Base-by-base conservation (phyloP, 2,797 vertebrate species). In the Cyclopterus lumpus region DNA sequence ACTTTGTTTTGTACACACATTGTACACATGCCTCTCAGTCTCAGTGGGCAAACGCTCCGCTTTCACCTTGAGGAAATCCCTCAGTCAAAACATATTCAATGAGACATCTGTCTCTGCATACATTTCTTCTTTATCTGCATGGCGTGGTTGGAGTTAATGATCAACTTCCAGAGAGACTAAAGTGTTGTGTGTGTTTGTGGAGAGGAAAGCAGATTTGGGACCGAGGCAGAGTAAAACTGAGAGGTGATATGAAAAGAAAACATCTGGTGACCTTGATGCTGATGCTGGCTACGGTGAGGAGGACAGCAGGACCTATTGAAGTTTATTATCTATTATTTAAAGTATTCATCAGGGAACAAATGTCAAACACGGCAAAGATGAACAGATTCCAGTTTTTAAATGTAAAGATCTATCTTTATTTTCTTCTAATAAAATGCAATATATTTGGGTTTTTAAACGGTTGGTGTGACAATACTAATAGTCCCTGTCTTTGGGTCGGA, bases 141-240 rank as follows among this genome's bases (percentile, higher is more conserved):
- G 34, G 1, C 69, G 5, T 2, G 59, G 30, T 6, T 40, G 16
- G 36, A 59, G 83, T 77, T 82, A 86, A 85, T 75, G 8, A 85
- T 88, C 61, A 44, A 60, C 70, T 71, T 26, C 83, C 68, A 86
- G 71, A 69, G 74, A 89, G 77, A 84, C 73, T 79, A 30, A 60
- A 65, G 65, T 14, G 22, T 34, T 34, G 26, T 28, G 26, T 28
- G 26, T 28, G 46, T 67, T 65, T 36, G 26, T 54, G 16, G 22
- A 65, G 61, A 28, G 49, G 32, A 80, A 79, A 60, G 4, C 54
- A 60, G 82, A 89, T 72, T 49, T 8, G 18, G 46, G 22, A n/a
- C 20, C 49, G 68, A 74, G 34, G 26, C 9, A 44, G 4, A 51
- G 36, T 11, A 68, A 74, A 79, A 73, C 40, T 46, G 26, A 67